Percentiles rank a stretch among this genome's conserved stretches.
These are phyloP conservation scores for Zosterops borbonicus DNA, from an alignment of 2,113 vertebrate species.

Conservation along the genomic window DNA sequence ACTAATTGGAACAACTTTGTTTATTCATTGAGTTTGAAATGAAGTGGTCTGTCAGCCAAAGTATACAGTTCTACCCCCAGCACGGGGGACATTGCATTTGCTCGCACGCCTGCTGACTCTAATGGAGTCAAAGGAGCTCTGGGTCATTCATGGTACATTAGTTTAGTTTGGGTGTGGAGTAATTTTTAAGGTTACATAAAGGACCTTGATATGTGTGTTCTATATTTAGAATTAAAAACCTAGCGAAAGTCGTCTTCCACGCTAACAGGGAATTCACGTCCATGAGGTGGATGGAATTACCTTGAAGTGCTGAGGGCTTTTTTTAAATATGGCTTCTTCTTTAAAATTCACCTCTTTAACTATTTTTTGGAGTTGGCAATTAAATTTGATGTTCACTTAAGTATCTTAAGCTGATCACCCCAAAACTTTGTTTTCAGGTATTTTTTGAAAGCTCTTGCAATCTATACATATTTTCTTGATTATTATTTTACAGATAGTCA, in stretches of 20 bases:
- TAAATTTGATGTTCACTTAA: background rate
- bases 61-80: background rate
- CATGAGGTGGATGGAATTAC: background rate
- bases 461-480: background rate
- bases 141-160: background rate
- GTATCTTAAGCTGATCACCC: background rate
- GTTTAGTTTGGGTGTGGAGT: background rate
- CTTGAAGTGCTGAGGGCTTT: background rate
- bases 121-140: background rate
- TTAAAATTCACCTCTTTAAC: background rate
- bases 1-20: background rate
- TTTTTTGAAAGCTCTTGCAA: background rate
- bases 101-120: background rate
- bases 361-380: background rate
- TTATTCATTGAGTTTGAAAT: background rate
- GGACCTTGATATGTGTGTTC: background rate
- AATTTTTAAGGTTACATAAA: constrained; percentile 7
- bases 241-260: background rate
- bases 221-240: background rate
- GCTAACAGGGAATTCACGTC: background rate
- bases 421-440: background rate
- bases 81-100: background rate
- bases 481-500: too few species aligned
- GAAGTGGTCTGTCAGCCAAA: background rate
- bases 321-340: background rate